These are phyloP conservation scores for Anas flavirostris DNA, from an alignment of 2,797 vertebrate species.

Conservation along the genomic window DNA sequence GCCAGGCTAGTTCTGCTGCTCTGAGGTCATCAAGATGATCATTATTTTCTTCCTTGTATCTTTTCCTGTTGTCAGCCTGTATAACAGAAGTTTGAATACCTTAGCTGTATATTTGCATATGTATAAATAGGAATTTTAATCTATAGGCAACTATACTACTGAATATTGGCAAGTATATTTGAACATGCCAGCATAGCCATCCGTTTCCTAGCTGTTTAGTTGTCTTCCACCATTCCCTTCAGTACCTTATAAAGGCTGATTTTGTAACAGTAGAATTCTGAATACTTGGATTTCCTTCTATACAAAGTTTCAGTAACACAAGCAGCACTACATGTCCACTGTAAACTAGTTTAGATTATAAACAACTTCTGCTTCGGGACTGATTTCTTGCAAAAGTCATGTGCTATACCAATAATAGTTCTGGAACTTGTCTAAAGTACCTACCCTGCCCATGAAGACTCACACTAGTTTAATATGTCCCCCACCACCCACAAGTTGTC, in stretches of 20 bases:
- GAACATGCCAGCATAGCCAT: not conserved
- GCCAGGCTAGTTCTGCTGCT: slow-evolving; percentile 92
- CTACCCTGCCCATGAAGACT: not conserved
- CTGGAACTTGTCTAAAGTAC: not conserved
- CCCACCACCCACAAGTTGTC: not conserved
- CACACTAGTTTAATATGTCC: not conserved
- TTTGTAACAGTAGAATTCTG: not conserved
- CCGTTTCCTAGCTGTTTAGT: not conserved
- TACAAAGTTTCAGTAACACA: not conserved
- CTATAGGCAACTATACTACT: not conserved
- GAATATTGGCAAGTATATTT: slow-evolving; percentile 1
- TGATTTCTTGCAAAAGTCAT: not conserved
- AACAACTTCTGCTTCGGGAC: not conserved
- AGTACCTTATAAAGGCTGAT: not conserved
- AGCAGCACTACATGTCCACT: not conserved
- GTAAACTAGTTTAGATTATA: not conserved
- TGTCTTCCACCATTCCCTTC: not conserved
- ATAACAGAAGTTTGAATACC: slow-evolving; percentile 45
- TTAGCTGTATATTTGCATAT: not conserved
- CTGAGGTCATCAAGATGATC: slow-evolving; percentile 91
- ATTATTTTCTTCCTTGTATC: slow-evolving; percentile 94
- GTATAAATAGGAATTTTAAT: slow-evolving; percentile 51
- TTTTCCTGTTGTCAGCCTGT: slow-evolving; percentile 95
- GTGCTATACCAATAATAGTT: not conserved
- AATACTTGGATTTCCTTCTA: not conserved